Conservation (phyloP, 2,888 invertebrate genomes). For the Oscheius sp. region DNA sequence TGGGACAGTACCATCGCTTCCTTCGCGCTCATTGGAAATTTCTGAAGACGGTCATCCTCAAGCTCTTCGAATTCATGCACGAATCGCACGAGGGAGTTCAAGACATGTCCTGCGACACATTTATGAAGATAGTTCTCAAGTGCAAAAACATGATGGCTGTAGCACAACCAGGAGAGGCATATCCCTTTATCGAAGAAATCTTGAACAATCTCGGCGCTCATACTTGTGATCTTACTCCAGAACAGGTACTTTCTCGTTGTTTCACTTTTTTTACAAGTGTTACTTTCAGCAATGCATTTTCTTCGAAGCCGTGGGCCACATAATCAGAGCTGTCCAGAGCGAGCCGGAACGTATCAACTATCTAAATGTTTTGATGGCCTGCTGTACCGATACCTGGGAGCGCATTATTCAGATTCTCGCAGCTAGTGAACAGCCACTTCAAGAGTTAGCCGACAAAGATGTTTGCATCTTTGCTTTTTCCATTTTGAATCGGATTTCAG, state of each 20-base stretch:
- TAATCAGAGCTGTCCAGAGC: conserved; percentile 86
- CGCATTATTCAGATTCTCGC: conserved; percentile 92
- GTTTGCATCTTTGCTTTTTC: conserved; percentile 68
- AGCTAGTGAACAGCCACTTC: conserved; percentile 72
- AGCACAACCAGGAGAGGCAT: conserved; percentile 92
- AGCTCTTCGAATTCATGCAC: conserved; percentile 99
- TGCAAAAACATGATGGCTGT: conserved; percentile 80
- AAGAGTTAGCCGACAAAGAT: conserved; percentile 78
- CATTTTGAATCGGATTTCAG: conserved; percentile 74
- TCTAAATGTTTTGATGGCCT: conserved; percentile 95
- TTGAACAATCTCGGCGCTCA: conserved; percentile 93
- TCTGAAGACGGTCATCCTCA: conserved; percentile 91
- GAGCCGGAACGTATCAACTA: conserved; percentile 84
- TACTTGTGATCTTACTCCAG: conserved; percentile 97
- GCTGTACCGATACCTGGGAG: conserved; percentile 99
- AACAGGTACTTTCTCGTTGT: conserved; percentile 79
- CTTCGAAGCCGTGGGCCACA: conserved; percentile 98
- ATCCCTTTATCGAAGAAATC: conserved; percentile 99
- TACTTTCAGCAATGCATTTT: conserved; percentile 85
- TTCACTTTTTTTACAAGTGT: neutral
- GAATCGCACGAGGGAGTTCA: conserved; percentile 97
- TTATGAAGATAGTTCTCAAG: conserved; percentile 98
- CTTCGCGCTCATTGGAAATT: conserved; percentile 99
- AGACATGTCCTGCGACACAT: conserved; percentile 99
- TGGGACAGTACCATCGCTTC: conserved; percentile 98